Conservation (phyloP, 2,797 vertebrate genomes). For the Cetoscarus ocellatus region DNA sequence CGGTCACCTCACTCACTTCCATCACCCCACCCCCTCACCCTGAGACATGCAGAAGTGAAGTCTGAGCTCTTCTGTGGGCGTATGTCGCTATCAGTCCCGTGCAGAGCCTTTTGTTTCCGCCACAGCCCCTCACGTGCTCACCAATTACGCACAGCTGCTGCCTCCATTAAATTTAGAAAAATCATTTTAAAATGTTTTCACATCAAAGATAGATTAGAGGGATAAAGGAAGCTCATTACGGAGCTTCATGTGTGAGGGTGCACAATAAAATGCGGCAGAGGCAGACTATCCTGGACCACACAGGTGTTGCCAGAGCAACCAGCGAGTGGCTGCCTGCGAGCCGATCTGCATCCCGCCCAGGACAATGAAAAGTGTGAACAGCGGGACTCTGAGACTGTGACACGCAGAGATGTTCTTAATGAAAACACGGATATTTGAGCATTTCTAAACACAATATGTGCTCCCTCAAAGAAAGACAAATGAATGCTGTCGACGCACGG, state of each 20-base stretch:
- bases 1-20: slow-evolving; percentile 43
- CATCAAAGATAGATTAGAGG: slow-evolving; percentile 1
- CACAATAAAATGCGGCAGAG: slow-evolving; percentile 67
- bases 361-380: slow-evolving; percentile 79
- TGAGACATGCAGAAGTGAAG: slow-evolving; percentile 39
- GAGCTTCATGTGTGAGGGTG: slow-evolving; percentile 11
- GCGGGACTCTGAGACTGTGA: slow-evolving; percentile 41
- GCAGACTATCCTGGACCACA: slow-evolving; percentile 70
- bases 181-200: slow-evolving; percentile 1
- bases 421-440: background rate
- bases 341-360: slow-evolving; percentile 82
- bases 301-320: slow-evolving; percentile 89
- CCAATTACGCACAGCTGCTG: slow-evolving; percentile 67
- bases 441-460: background rate
- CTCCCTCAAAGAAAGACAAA: background rate
- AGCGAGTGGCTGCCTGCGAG: slow-evolving; percentile 77
- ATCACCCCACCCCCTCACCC: slow-evolving; percentile 2
- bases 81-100: slow-evolving; percentile 66
- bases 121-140: slow-evolving; percentile 70
- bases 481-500: slow-evolving; percentile 5
- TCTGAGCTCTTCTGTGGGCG: slow-evolving; percentile 64
- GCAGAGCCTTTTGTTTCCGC: slow-evolving; percentile 79
- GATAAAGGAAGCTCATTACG: background rate
- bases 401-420: background rate
- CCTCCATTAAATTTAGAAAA: slow-evolving; percentile 19